Evolutionary conservation across 2,888 invertebrate genomes (phyloP).

Genomic region (Drosophila stalkeri): DNA sequence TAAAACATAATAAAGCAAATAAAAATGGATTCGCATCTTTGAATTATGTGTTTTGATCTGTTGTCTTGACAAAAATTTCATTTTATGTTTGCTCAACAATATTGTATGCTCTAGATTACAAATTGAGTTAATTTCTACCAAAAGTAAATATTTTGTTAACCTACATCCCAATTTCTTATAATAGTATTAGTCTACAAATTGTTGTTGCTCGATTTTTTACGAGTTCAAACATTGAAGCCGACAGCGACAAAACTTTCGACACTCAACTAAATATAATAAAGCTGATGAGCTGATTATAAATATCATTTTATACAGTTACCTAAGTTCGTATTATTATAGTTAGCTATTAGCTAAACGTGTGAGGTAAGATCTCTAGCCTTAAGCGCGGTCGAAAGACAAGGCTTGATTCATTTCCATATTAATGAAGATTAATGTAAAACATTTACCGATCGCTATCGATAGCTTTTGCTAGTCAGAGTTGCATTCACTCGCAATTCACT

Average conservation of each 20-base stretch:
- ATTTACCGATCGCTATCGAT: neutral
- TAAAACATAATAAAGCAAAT: too few relatives aligned
- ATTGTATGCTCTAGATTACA: neutral
- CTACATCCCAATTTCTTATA: neutral
- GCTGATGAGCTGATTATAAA: slow-evolving; percentile 6
- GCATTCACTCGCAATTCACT: neutral
- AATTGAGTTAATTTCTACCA: too few relatives aligned
- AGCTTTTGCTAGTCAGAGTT: neutral
- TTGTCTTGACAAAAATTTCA: too few relatives aligned
- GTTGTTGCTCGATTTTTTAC: neutral
- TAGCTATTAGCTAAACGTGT: slow-evolving; percentile 1
- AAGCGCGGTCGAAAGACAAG: neutral
- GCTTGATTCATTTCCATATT: neutral
- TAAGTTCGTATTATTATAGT: slow-evolving; percentile 1
- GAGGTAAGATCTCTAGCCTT: neutral
- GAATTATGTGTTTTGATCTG: too few relatives aligned
- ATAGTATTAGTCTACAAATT: neutral
- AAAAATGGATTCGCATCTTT: too few relatives aligned
- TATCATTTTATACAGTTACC: neutral
- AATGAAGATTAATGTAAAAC: neutral
- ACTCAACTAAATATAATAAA: neutral
- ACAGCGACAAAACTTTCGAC: slow-evolving; percentile 5
- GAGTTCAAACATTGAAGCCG: neutral
- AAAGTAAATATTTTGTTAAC: neutral
- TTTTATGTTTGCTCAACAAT: neutral